Evolutionary conservation across 64 coral and sea anemone species (phyloP).

Genomic region (Dendrophyllia cribrosa): DNA sequence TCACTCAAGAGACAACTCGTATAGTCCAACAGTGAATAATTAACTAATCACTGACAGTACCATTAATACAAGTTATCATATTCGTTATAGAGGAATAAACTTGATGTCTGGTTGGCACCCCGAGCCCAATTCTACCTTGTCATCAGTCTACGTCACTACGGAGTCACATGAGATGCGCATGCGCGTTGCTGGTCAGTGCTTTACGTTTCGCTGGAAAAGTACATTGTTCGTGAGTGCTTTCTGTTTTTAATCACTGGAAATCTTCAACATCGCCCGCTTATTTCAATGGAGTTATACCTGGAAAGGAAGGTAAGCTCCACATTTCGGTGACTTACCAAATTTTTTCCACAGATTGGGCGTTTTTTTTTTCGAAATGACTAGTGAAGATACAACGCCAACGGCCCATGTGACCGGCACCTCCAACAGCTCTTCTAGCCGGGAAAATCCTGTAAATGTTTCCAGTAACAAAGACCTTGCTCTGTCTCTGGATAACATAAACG

Average conservation of each 20-base stretch:
- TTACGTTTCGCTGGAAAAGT: not conserved
- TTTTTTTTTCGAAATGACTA: not conserved
- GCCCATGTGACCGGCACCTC: not conserved
- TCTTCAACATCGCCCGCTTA: not conserved
- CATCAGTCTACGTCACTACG: too few species aligned
- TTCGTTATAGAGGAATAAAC: too few species aligned
- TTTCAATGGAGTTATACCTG: not conserved
- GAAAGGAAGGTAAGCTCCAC: not conserved
- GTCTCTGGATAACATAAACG: not conserved
- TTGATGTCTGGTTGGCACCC: too few species aligned
- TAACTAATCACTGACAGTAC: too few species aligned
- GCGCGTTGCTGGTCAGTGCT: constrained; percentile 34
- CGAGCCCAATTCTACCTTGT: too few species aligned
- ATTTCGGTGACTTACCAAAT: not conserved
- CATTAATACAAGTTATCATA: too few species aligned
- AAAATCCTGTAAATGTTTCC: not conserved
- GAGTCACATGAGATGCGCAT: constrained; percentile 68
- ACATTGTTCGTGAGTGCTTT: not conserved
- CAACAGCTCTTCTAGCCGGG: not conserved
- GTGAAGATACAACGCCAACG: not conserved
- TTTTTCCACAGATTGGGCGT: too few species aligned
- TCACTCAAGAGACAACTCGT: too few species aligned
- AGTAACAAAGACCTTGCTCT: not conserved
- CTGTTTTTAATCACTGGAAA: not conserved
- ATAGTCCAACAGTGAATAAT: too few species aligned